phyloP scores from a whole-genome alignment of 2,888 invertebrate species.

The Drosophila meridiana region DNA sequence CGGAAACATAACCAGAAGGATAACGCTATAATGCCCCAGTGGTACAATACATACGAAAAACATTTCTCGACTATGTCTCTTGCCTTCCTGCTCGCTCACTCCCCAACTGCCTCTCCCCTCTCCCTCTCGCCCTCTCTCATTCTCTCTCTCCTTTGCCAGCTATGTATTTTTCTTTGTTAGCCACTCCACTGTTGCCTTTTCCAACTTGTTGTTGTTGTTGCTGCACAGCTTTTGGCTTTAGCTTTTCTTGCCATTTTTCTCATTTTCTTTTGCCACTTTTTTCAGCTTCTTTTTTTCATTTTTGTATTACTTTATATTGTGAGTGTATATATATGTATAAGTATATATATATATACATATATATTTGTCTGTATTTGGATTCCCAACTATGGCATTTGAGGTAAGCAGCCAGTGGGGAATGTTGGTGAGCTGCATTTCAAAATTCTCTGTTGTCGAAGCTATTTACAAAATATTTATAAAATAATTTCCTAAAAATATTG shows the following conservation, averaged over 20 bases:
- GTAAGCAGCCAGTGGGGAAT: slow-evolving; percentile 37
- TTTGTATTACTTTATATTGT: slow-evolving; percentile 28
- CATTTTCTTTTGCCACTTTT: slow-evolving; percentile 28
- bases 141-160: background rate
- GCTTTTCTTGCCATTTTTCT: slow-evolving; percentile 41
- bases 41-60: slow-evolving; percentile 75
- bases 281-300: slow-evolving; percentile 18
- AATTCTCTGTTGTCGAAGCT: background rate
- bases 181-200: slow-evolving; percentile 67
- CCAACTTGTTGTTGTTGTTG: slow-evolving; percentile 35
- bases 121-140: background rate
- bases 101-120: slow-evolving; percentile 5
- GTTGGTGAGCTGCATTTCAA: slow-evolving; percentile 26
- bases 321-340: background rate
- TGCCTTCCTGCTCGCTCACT: slow-evolving; percentile 17
- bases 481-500: background rate
- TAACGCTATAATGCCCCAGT: slow-evolving; percentile 85
- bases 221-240: slow-evolving; percentile 61
- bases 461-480: background rate
- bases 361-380: slow-evolving; percentile 6
- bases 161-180: slow-evolving; percentile 39
- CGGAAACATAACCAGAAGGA: slow-evolving; percentile 85
- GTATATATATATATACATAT: background rate
- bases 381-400: slow-evolving; percentile 34
- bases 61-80: slow-evolving; percentile 67